Evolutionary conservation across 2,113 vertebrate species (phyloP).

Genomic region (Pachycephala philippinensis): DNA sequence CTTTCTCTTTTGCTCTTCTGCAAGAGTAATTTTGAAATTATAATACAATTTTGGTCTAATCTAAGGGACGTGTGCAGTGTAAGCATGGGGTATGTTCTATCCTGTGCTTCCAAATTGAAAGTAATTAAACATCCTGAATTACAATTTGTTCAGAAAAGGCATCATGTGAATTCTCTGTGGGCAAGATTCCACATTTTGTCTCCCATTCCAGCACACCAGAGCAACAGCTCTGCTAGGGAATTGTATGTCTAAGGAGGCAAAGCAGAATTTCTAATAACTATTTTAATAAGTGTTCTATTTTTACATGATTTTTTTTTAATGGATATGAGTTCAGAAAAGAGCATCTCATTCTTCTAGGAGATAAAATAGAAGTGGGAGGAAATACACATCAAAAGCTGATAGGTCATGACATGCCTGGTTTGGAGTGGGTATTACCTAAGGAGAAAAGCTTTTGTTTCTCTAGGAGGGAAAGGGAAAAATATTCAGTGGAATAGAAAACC

Average conservation of each 20-base stretch:
- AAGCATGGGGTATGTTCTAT: neutral
- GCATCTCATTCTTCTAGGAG: neutral
- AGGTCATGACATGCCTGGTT: neutral
- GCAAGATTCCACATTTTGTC: neutral
- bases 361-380: neutral
- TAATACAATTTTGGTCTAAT: neutral
- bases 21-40: neutral
- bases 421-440: neutral
- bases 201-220: neutral
- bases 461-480: neutral
- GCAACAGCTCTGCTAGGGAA: neutral
- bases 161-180: neutral
- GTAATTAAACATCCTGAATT: neutral
- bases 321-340: neutral
- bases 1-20: neutral
- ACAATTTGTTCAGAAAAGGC: neutral
- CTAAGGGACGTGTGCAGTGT: neutral
- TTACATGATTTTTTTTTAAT: neutral
- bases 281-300: neutral
- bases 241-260: neutral
- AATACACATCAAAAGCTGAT: neutral
- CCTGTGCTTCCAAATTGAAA: neutral
- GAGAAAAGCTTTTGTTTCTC: neutral
- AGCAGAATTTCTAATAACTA: neutral
- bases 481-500: constrained; percentile 29